Percentiles rank a stretch among this genome's conserved stretches.
Evolutionary conservation across 2,888 invertebrate species (phyloP).

Genomic region (Mellilla xanthometata): DNA sequence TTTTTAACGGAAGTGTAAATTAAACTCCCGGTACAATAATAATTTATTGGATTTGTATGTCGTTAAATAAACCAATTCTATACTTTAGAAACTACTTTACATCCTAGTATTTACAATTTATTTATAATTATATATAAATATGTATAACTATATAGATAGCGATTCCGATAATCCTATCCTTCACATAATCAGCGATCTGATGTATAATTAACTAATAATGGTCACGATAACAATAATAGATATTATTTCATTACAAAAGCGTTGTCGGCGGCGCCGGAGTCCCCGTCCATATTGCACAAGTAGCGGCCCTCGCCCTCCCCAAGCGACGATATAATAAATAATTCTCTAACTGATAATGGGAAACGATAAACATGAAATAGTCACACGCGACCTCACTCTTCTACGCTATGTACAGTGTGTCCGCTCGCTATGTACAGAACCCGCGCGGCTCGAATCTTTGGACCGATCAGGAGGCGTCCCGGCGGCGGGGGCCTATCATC

Average conservation of each 20-base stretch:
- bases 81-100: constrained; percentile 80
- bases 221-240: constrained; percentile 82
- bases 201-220: constrained; percentile 83
- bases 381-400: constrained; percentile 31
- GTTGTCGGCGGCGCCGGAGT: constrained; percentile 60
- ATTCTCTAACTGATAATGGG: constrained; percentile 75
- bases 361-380: constrained; percentile 63
- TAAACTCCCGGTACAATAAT: constrained; percentile 79
- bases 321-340: constrained; percentile 75
- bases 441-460: no score
- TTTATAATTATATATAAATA: constrained; percentile 83
- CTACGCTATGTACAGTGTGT: constrained; percentile 49
- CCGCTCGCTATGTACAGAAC: no score
- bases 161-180: constrained; percentile 75
- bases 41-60: constrained; percentile 80
- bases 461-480: no score
- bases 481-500: constrained; percentile 70
- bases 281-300: constrained; percentile 72
- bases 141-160: constrained; percentile 77
- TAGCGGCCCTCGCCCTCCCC: constrained; percentile 57
- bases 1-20: constrained; percentile 79
- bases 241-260: constrained; percentile 82
- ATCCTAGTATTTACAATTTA: constrained; percentile 80
- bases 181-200: constrained; percentile 74
- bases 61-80: constrained; percentile 82